A percentile compares a stretch with the other conserved stretches of the same genome.
These are phyloP conservation scores for Eumeta japonica DNA, from an alignment of 1,140 invertebrate genomes.

Conservation along the genomic window DNA sequence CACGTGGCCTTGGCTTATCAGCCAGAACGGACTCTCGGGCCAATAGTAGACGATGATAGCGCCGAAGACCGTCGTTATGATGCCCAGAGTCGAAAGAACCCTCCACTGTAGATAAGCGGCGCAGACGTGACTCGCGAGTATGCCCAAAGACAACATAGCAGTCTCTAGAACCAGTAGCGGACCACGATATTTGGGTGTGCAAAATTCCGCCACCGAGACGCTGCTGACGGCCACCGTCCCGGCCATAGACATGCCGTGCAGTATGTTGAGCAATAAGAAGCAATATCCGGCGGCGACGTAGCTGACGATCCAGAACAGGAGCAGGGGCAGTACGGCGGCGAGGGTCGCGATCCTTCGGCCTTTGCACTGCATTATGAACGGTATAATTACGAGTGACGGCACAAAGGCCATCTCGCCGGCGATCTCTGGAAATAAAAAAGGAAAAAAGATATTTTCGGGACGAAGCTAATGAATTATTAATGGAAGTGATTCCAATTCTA, in stretches of 20 bases:
- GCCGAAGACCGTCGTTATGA: slow-evolving; percentile 2
- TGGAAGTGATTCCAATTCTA: background rate
- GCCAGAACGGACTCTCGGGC: slow-evolving; percentile 13
- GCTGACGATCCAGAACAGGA: slow-evolving; percentile 11
- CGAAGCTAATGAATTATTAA: background rate
- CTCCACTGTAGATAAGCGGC: slow-evolving; percentile 4
- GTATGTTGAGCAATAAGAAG: slow-evolving; percentile 5
- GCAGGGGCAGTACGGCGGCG: slow-evolving; percentile 7
- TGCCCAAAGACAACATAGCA: slow-evolving; percentile 11
- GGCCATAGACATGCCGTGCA: slow-evolving; percentile 9
- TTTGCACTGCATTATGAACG: slow-evolving; percentile 11
- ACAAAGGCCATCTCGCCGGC: slow-evolving; percentile 12
- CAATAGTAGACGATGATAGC: slow-evolving; percentile 8
- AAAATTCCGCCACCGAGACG: slow-evolving; percentile 12
- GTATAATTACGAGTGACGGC: slow-evolving; percentile 12
- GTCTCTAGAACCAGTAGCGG: slow-evolving; percentile 12
- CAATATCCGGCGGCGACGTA: slow-evolving; percentile 5
- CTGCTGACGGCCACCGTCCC: slow-evolving; percentile 11
- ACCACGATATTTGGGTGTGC: slow-evolving; percentile 8
- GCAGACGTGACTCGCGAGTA: slow-evolving; percentile 10
- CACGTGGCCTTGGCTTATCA: slow-evolving; percentile 10
- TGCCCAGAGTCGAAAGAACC: slow-evolving; percentile 7
- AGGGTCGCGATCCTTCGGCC: slow-evolving; percentile 8
- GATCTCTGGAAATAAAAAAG: slow-evolving; percentile 9
- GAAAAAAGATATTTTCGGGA: background rate